These are phyloP conservation scores for Drosophila lutescens DNA, from an alignment of 2,888 invertebrate genomes.

Conservation along the genomic window DNA sequence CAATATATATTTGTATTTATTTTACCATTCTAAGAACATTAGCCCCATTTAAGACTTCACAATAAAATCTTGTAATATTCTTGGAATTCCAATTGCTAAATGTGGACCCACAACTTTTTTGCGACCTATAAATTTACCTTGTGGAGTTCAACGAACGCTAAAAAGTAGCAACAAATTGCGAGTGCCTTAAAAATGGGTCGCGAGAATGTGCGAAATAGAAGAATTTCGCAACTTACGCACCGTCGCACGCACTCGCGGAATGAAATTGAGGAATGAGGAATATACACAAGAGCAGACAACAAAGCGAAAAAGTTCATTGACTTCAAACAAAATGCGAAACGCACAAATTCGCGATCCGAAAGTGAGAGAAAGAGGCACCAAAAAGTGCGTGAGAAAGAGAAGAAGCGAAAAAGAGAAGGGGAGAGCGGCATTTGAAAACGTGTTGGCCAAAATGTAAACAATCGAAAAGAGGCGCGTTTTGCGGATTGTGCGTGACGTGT, in stretches of 20 bases:
- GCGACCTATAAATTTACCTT: constrained; percentile 32
- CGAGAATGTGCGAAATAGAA: constrained; percentile 40
- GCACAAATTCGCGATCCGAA: constrained; percentile 20
- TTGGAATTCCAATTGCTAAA: not conserved
- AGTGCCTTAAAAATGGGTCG: constrained; percentile 48
- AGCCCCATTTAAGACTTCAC: too few relatives aligned
- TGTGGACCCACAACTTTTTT: constrained; percentile 1
- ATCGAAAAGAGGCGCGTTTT: constrained; percentile 27
- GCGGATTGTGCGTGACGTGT: constrained; percentile 35
- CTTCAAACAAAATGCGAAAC: constrained; percentile 63
- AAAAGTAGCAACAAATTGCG: constrained; percentile 32
- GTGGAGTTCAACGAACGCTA: constrained; percentile 61
- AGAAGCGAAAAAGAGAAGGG: not conserved
- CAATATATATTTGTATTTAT: too few relatives aligned
- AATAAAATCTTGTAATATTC: too few relatives aligned
- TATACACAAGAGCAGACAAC: constrained; percentile 29
- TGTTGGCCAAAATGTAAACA: constrained; percentile 46
- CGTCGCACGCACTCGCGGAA: constrained; percentile 38
- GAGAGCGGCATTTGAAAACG: constrained; percentile 3
- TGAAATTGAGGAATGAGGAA: constrained; percentile 2
- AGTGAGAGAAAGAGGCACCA: not conserved
- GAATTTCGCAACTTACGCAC: constrained; percentile 54
- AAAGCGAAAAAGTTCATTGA: constrained; percentile 69
- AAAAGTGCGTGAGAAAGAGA: constrained; percentile 37
- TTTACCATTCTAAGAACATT: too few relatives aligned